Conservation (phyloP, 2,797 vertebrate species). For the Gymnodraco acuticeps region DNA sequence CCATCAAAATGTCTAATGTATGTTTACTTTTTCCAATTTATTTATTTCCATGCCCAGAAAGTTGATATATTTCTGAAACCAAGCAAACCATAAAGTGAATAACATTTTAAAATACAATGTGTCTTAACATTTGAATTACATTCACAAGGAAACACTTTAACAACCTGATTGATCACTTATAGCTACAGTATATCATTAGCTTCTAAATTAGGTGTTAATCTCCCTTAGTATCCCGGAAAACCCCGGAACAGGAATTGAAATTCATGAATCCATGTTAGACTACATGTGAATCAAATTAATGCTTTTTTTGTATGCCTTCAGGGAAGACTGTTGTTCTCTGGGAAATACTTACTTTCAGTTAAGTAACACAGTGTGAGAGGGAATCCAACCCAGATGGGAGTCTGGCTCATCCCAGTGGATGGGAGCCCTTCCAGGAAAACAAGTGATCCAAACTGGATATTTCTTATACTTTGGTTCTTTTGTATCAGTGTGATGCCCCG, state of each 20-base stretch:
- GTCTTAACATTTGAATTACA: neutral
- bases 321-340: slow-evolving; percentile 36
- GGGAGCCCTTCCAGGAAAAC: slow-evolving; percentile 60
- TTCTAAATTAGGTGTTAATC: slow-evolving; percentile 52
- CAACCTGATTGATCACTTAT: slow-evolving; percentile 1
- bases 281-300: slow-evolving; percentile 35
- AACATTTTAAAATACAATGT: neutral
- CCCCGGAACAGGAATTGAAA: neutral
- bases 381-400: slow-evolving; percentile 80
- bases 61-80: neutral
- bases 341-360: slow-evolving; percentile 71
- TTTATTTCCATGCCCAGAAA: neutral
- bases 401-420: slow-evolving; percentile 52
- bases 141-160: neutral
- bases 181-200: slow-evolving; percentile 7
- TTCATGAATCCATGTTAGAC: neutral
- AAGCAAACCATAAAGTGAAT: neutral
- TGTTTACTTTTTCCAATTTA: neutral
- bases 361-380: slow-evolving; percentile 64
- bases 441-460: slow-evolving; percentile 44
- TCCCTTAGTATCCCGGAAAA: neutral
- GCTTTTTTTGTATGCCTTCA: slow-evolving; percentile 22
- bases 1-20: neutral
- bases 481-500: slow-evolving; percentile 29
- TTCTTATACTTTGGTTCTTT: slow-evolving; percentile 19